Base-by-base conservation (phyloP, 2,797 vertebrate species). In the Alcedo quadribrachys region DNA sequence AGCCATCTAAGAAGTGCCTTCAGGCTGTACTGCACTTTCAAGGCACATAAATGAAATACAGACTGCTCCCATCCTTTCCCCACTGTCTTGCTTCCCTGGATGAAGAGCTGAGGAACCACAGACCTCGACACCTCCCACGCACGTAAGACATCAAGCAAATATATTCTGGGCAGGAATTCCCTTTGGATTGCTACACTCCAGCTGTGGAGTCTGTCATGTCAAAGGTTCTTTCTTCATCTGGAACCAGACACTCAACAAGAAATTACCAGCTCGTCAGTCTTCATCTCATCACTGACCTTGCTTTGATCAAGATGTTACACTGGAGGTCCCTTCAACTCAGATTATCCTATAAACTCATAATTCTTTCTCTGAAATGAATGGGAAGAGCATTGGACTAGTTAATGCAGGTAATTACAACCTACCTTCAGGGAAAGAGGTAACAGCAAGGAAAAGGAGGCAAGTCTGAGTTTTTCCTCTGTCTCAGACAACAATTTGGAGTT, bases 1-100 rank as follows among this genome's bases (percentile, higher is more conserved):
- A 76, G 2, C 1, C 14, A 53, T 8, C 51, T 66, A 7, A 15
- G 48, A 42, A 37, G 0, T 45, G 15, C 2, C 17, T 27, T 12
- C 53, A 53, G 30, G 37, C 8, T 1, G 0, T 15, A 2, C 8
- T 5, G 15, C 32, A 21, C 11, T 58, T 88, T 58, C 73, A 35
- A 21, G 35, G 19, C 50, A 54, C 37, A 28, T 7, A 21, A 18
- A 32, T 46, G 30, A 57, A 84, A 81, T 18, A 14, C 20, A 48
- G 45, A 35, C 16, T 55, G 3, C 40, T 30, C 25, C 45, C 42
- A 37, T 14, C 30, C 57, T 35, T 61, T 61, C 17, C 46, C 35
- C 17, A 27, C 28, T 28, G 27, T 27, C 50, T 51, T 62, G 33
- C 9, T 25, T 16, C 46, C 33, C 17, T 62, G 57, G 57, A 50